Base-by-base conservation (phyloP, 2,113 vertebrate species). In the Pachycephala philippinensis region DNA sequence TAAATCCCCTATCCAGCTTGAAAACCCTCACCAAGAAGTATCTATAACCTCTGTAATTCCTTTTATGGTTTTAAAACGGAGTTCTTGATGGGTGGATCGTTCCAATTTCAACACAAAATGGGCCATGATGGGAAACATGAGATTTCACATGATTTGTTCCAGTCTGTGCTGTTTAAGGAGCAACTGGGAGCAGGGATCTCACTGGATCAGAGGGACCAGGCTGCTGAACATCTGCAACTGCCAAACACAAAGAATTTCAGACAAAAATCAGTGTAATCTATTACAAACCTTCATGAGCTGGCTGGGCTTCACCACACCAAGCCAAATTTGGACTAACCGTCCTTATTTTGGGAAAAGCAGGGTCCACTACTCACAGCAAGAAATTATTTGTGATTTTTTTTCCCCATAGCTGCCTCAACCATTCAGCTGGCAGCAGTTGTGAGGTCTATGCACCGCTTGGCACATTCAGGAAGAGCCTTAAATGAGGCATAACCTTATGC, bases 291-390 rank as follows among this genome's bases (percentile, higher is more conserved):
- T n/a, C 42, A 6, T 1, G 3, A 89, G 42, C 60, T 54, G 81
- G 30, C 56, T 50, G 64, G 61, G 42, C 35, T 47, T 82, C 19
- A 54, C 42, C 0, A 0, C 7, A 26, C 40, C 31, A 7, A 49
- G 31, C 14, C 22, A 44, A 71, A 70, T 28, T 60, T 27, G 42
- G 42, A 59, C 16, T 33, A 70, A 42, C 28, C 68, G 60, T 6
- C 75, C 17, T 72, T 33, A 72, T 13, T 82, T 75, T 9, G 15
- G 52, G 45, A 81, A 52, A 95, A 63, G 24, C 45, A 4, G 23
- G 6, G 13, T 21, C 27, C 54, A 39, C 31, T 7, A 21, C 42
- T 70, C 70, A 59, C 42, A 53, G 13, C 19, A 44, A 86, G 35
- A 45, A 81, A 61, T 39, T 9, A 13, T 8, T 56, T 18, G 35